These are phyloP conservation scores for Hydra vulgaris DNA, from an alignment of 30 jellyfish, hydroid and myxozoan species.

Conservation along the genomic window DNA sequence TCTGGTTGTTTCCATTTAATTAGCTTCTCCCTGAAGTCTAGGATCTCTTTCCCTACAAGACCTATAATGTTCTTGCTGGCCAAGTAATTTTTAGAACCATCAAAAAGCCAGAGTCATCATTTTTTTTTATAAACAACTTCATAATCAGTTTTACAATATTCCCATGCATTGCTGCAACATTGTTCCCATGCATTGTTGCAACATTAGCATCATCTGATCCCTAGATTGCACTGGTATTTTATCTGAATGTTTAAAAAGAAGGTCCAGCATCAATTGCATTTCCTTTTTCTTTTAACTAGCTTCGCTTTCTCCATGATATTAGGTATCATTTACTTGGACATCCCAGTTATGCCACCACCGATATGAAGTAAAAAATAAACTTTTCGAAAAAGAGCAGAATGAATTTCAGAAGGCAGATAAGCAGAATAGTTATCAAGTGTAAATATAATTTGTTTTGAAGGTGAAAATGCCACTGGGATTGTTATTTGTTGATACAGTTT, in stretches of 20 bases:
- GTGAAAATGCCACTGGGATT: background rate
- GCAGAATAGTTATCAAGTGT: background rate
- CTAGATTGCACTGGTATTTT: constrained; percentile 1
- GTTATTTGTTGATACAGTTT: background rate
- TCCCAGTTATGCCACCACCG: constrained; percentile 1
- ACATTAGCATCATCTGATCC: constrained; percentile 33
- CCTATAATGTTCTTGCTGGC: constrained; percentile 4
- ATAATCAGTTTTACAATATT: background rate
- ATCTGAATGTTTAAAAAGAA: background rate
- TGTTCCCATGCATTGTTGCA: constrained; percentile 33
- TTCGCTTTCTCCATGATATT: background rate
- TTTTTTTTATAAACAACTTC: background rate
- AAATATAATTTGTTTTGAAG: background rate
- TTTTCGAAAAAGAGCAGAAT: background rate
- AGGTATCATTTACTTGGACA: background rate
- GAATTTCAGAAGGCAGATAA: background rate
- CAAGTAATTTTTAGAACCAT: constrained; percentile 9
- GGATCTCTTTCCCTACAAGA: no score
- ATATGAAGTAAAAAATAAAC: background rate
- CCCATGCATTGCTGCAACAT: constrained; percentile 31
- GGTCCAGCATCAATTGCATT: constrained; percentile 8
- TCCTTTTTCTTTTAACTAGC: constrained; percentile 9
- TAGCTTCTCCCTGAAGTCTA: no score
- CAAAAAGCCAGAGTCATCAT: background rate
- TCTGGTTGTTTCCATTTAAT: no score